A percentile compares a stretch with the other conserved stretches of the same genome.
Evolutionary conservation across 2,113 vertebrate species (phyloP).

Genomic region (Alethe diademata): DNA sequence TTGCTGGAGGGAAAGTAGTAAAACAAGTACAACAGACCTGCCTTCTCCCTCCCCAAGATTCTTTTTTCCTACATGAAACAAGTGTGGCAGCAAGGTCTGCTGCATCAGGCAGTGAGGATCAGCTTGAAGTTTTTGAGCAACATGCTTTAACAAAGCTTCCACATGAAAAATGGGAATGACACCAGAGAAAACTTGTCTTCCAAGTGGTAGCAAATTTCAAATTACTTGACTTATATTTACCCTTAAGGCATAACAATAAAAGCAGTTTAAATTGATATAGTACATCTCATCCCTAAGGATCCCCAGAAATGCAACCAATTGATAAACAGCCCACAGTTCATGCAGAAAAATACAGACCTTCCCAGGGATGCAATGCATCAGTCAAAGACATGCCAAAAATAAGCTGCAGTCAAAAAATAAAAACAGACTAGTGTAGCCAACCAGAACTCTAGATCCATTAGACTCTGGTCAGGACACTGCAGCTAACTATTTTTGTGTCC

Average conservation of each 20-base stretch:
- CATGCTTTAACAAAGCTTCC: background rate
- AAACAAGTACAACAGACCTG: background rate
- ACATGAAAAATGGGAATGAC: background rate
- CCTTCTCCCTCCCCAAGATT: background rate
- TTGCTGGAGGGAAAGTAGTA: background rate
- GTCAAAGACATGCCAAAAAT: conserved; percentile 9
- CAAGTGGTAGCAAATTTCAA: background rate
- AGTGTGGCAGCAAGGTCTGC: background rate
- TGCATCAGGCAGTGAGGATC: background rate
- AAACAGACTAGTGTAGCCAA: background rate
- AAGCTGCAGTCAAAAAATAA: conserved; percentile 16
- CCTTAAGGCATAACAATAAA: conserved; percentile 9
- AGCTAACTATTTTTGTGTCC: background rate
- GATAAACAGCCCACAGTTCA: background rate
- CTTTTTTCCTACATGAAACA: background rate
- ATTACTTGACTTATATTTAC: background rate
- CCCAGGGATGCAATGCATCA: background rate
- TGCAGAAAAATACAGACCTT: background rate
- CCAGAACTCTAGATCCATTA: background rate
- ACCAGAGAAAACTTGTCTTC: conserved; percentile 12
- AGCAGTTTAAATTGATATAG: background rate
- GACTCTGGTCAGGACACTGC: background rate
- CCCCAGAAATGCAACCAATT: conserved; percentile 11
- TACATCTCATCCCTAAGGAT: conserved; percentile 19
- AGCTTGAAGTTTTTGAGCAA: background rate